Percentiles rank a stretch among this genome's conserved stretches.
phyloP scores from a whole-genome alignment of 2,113 vertebrate species.

The Cyrtonyx montezumae region DNA sequence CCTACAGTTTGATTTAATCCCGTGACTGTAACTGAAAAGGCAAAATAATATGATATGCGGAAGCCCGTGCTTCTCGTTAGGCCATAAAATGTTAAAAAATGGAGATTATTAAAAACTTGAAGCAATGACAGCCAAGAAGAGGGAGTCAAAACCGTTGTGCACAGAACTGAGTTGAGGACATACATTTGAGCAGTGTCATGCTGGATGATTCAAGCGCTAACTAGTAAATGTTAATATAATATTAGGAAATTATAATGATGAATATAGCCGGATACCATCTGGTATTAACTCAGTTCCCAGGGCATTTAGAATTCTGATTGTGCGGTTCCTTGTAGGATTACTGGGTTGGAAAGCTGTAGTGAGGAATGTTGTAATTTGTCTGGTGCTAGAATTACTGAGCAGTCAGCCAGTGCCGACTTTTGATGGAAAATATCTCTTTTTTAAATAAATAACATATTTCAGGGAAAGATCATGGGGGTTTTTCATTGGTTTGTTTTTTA shows the following conservation, averaged over 20 bases:
- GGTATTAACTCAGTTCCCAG: conserved; percentile 51
- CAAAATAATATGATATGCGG: not conserved
- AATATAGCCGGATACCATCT: conserved; percentile 55
- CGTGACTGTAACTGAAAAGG: not conserved
- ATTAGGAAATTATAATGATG: conserved; percentile 59
- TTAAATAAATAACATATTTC: not conserved
- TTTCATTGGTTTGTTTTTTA: too few relatives aligned
- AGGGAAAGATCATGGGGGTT: not conserved
- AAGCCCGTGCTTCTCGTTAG: not conserved
- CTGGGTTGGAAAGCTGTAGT: conserved; percentile 27
- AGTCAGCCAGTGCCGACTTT: not conserved
- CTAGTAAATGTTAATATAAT: conserved; percentile 55
- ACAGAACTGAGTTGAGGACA: not conserved
- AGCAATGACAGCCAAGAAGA: not conserved
- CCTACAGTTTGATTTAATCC: not conserved
- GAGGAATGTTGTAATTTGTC: conserved; percentile 33
- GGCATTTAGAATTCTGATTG: conserved; percentile 54
- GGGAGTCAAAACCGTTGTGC: not conserved
- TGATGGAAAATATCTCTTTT: not conserved
- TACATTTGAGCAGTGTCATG: not conserved
- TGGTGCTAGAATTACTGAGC: not conserved
- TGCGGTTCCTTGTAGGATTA: conserved; percentile 40
- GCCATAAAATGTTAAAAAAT: not conserved
- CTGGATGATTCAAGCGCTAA: conserved; percentile 39
- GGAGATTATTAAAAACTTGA: conserved; percentile 23